Evolutionary conservation across 2,888 invertebrate species (phyloP).

Genomic region (Xestobium rufovillosum): DNA sequence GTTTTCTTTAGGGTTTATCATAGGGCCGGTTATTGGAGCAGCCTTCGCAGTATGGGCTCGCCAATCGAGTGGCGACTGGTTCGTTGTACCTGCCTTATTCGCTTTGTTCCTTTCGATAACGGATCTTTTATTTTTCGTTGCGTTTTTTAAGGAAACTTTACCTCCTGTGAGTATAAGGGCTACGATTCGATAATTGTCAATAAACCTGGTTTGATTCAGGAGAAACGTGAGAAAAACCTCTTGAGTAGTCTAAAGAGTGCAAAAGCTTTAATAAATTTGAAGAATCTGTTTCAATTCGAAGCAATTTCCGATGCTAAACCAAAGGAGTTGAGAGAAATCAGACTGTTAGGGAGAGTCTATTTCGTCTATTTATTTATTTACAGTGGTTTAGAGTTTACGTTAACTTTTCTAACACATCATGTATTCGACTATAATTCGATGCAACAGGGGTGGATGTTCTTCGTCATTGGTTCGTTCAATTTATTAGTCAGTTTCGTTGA

Average conservation of each 20-base stretch:
- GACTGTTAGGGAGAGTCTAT: conserved; percentile 66
- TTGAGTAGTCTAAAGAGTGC: conserved; percentile 45
- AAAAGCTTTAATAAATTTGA: conserved; percentile 35
- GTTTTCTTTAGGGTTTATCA: conserved; percentile 94
- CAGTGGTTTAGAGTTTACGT: conserved; percentile 94
- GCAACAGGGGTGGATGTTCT: conserved; percentile 98
- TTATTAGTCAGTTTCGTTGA: no score
- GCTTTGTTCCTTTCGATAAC: conserved; percentile 65
- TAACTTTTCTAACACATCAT: conserved; percentile 93
- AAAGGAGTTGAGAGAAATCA: conserved; percentile 58
- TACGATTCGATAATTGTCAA: conserved; percentile 12
- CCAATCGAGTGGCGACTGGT: conserved; percentile 63
- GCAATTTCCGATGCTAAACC: conserved; percentile 58
- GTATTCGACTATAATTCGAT: conserved; percentile 85
- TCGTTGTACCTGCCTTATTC: conserved; percentile 70
- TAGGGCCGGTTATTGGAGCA: conserved; percentile 93
- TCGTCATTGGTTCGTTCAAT: conserved; percentile 68
- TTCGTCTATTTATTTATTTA: conserved; percentile 91
- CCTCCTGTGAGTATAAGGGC: conserved; percentile 53
- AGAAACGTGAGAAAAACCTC: conserved; percentile 62
- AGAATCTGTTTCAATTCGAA: conserved; percentile 52
- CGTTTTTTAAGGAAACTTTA: conserved; percentile 78
- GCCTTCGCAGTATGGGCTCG: conserved; percentile 66
- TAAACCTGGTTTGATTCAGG: conserved; percentile 42
- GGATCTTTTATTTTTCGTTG: conserved; percentile 67